Evolutionary conservation across 92 coral and sea anemone genomes (phyloP).

Genomic region (Epizoanthus scotinus): DNA sequence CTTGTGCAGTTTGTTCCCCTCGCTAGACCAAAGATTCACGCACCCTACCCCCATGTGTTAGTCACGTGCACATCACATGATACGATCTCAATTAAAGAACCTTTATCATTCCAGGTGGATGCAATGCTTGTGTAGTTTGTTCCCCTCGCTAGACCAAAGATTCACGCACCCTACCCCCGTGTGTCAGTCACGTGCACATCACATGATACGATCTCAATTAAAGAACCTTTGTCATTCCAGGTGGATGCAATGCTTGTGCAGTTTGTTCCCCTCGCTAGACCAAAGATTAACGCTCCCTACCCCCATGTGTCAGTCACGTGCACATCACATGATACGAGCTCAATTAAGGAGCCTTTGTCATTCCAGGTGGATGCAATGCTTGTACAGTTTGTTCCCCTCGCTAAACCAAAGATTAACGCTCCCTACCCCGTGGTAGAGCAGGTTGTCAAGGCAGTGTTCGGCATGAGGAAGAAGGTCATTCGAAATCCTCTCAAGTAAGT

Average conservation of each 20-base stretch:
- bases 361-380: constrained; percentile 84
- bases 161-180: constrained; percentile 62
- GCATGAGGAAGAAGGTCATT: constrained; percentile 80
- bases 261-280: constrained; percentile 72
- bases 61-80: constrained; percentile 13
- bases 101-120: constrained; percentile 62
- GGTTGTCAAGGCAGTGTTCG: constrained; percentile 92
- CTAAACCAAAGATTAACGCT: constrained; percentile 72
- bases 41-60: constrained; percentile 46
- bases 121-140: constrained; percentile 74
- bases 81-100: neutral
- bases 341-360: neutral
- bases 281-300: constrained; percentile 75
- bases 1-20: constrained; percentile 71
- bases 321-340: constrained; percentile 2
- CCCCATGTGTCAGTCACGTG: too few relatives aligned
- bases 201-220: neutral
- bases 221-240: constrained; percentile 30
- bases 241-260: constrained; percentile 83
- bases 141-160: constrained; percentile 76
- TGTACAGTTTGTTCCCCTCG: constrained; percentile 74
- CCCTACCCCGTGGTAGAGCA: constrained; percentile 87
- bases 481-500: constrained; percentile 87
- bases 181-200: neutral
- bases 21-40: constrained; percentile 70